Percentiles rank a stretch among this genome's conserved stretches.
Conservation (phyloP, 2,113 vertebrate species). For the Leiothrix lutea region DNA sequence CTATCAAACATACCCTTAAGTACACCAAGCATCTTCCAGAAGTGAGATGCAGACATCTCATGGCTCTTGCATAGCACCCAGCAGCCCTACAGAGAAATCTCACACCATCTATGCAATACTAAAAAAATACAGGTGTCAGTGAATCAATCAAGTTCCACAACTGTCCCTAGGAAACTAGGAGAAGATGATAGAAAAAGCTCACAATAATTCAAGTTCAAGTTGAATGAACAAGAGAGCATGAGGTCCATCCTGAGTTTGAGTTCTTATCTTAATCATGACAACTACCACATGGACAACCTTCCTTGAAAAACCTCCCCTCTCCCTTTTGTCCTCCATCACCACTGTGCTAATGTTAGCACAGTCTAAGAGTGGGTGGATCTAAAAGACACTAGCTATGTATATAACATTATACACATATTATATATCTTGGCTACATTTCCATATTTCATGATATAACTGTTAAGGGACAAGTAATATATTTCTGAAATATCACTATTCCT, state of each 20-base stretch:
- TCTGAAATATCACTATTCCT: neutral
- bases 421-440: neutral
- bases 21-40: neutral
- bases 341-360: neutral
- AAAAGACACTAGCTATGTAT: neutral
- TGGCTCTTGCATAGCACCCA: neutral
- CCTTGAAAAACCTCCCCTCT: neutral
- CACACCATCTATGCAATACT: neutral
- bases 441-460: neutral
- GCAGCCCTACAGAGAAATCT: neutral
- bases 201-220: neutral
- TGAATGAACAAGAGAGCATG: neutral
- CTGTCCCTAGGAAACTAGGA: neutral
- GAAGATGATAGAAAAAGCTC: neutral
- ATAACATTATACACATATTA: neutral
- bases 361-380: rapidly evolving
- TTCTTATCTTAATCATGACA: neutral
- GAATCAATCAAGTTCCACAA: neutral
- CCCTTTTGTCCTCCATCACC: neutral
- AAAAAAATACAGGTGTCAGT: neutral
- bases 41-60: rapidly evolving
- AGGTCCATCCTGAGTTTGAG: neutral
- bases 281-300: neutral
- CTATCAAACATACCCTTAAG: neutral
- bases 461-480: neutral